Conservation (phyloP, 2,113 vertebrate genomes). For the Xerus inauris region DNA sequence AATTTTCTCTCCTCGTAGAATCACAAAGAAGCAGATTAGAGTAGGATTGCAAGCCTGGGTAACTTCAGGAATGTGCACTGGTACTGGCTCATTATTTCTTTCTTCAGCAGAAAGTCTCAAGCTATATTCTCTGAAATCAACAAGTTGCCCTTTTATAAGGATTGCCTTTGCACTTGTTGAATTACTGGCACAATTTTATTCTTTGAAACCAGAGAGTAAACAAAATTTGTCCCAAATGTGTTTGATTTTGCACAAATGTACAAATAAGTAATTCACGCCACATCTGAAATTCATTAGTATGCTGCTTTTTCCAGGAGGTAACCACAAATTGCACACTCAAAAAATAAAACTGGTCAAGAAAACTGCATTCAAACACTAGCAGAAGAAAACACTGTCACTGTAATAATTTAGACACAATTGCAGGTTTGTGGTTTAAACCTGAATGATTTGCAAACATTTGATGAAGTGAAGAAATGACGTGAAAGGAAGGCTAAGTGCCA, state of each 20-base stretch:
- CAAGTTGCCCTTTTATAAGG: conserved; percentile 36
- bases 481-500: conserved; percentile 30
- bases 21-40: not conserved
- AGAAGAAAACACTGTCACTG: conserved; percentile 48
- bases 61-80: conserved; percentile 61
- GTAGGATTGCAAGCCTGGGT: conserved; percentile 64
- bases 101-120: conserved; percentile 57
- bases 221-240: conserved; percentile 66
- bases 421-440: conserved; percentile 43
- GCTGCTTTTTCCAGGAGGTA: conserved; percentile 71
- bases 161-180: conserved; percentile 68
- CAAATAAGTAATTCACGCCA: conserved; percentile 66
- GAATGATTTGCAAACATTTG: conserved; percentile 60
- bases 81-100: conserved; percentile 60
- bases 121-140: conserved; percentile 63
- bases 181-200: conserved; percentile 69
- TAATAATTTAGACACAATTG: conserved; percentile 32
- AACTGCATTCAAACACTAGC: conserved; percentile 51
- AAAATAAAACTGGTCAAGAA: conserved; percentile 58
- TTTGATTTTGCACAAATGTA: conserved; percentile 73
- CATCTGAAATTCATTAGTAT: conserved; percentile 70
- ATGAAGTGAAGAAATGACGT: conserved; percentile 21
- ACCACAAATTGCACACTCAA: conserved; percentile 55
- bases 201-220: conserved; percentile 72
- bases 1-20: not conserved